Evolutionary conservation across 2,113 vertebrate species (phyloP), one percentile per base, ranked within the genome.

Genomic region (Grantiella picta): DNA sequence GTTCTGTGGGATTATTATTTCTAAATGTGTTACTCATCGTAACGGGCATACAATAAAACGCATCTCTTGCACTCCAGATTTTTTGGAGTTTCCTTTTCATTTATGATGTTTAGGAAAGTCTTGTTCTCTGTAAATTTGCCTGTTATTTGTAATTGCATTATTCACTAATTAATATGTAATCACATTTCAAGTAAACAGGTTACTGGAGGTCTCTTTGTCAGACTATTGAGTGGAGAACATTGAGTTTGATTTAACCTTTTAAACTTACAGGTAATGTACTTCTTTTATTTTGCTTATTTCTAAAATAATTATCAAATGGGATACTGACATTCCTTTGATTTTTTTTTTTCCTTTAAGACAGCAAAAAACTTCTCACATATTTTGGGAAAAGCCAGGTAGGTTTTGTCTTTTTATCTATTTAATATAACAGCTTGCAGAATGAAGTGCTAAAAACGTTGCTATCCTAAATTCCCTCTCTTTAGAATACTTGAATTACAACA

Each of bases 1-100:
- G 98, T 98, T 98, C 95, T 75, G 98, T 98, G 98, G 97, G 97
- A 96, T 98, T 98, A 98, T 98, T 97, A 98, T 98, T 98, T 98
- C 97, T 97, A 98, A 98, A 97, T 98, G 97, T 98, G 98, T 98
- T 98, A 97, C 97, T 98, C 97, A 98, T 97, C 97, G 95, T 98
- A 97, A 98, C 97, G 95, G 97, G 97, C 97, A 97, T 98, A 98
- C 96, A 98, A 98, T 98, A 98, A 98, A 98, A 98, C 15, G 97
- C 97, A 98, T 98, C 97, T 98, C 97, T 98, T 98, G 98, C 98
- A 98, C 96, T 98, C 97, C 86, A 97, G 91, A 36, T 64, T 70
- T 94, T 95, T 97, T 96, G 92, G 92, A 95, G 94, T 96, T 94
- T 96, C 95, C 97, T 96, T 94, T 70, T 96, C 86, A 61, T 94